Percentiles rank a stretch among this genome's conserved stretches.
Conservation (phyloP, 2,888 invertebrate genomes). For the Nesidiocoris tenuis region DNA sequence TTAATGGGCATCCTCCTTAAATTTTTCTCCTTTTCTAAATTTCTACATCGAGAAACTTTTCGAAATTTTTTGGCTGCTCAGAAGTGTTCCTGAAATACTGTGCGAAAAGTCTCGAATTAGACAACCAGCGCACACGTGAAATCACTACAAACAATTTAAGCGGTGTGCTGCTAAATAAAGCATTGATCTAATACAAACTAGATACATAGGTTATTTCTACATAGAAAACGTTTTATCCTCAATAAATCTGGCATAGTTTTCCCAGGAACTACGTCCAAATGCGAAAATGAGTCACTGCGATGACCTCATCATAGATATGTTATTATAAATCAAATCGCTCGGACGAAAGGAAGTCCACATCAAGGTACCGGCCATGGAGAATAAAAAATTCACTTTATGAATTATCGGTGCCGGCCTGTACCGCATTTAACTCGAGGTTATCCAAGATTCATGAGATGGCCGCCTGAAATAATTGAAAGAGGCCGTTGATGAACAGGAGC, state of each 20-base stretch:
- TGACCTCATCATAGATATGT: neutral
- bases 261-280: no score
- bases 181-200: no score
- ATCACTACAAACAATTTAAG: no score
- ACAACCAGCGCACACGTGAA: no score
- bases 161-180: no score
- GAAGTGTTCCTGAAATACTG: no score
- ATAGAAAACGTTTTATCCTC: no score
- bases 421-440: conserved; percentile 14
- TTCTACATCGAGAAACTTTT: neutral
- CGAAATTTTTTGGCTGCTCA: neutral
- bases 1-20: neutral
- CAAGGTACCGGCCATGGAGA: neutral
- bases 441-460: conserved; percentile 22
- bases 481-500: conserved; percentile 34
- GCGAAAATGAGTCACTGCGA: neutral
- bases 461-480: conserved; percentile 16
- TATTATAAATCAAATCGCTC: neutral
- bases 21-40: neutral
- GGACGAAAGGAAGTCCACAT: neutral
- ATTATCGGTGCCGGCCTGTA: neutral
- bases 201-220: no score
- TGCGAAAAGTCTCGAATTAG: no score
- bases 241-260: no score
- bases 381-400: neutral